A percentile compares a stretch with the other conserved stretches of the same genome.
Evolutionary conservation across 2,797 vertebrate species (phyloP).

Genomic region (Dromococcyx pavoninus): DNA sequence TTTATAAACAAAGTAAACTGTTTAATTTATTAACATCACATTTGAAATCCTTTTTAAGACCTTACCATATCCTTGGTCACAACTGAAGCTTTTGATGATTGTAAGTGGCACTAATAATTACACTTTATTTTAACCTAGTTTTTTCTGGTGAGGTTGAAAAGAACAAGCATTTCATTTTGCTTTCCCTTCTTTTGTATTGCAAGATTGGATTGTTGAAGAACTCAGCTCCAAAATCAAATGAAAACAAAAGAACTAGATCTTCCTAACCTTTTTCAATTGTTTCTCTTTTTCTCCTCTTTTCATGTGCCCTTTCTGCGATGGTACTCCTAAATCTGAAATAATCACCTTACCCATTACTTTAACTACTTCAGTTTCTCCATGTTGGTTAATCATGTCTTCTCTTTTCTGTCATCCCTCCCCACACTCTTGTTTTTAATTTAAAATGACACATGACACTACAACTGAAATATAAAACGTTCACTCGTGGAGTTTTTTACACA

Average conservation of each 20-base stretch:
- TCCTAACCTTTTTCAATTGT: not conserved
- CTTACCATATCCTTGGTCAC: not conserved
- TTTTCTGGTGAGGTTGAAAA: not conserved
- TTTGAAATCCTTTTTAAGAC: not conserved
- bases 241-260: not conserved
- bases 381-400: not conserved
- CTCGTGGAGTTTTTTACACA: not conserved
- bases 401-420: not conserved
- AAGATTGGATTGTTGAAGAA: not conserved
- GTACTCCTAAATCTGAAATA: not conserved
- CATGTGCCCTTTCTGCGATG: not conserved
- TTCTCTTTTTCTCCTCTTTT: not conserved
- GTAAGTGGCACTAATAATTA: not conserved
- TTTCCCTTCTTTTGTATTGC: not conserved
- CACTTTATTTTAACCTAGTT: not conserved
- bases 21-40: not conserved
- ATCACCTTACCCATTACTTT: not conserved
- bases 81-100: not conserved
- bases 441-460: not conserved
- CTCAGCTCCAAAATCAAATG: not conserved
- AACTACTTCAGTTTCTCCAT: not conserved
- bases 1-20: not conserved
- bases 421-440: not conserved
- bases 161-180: not conserved
- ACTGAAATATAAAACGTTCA: not conserved